Evolutionary conservation across 1,140 invertebrate genomes (phyloP).

Genomic region (Drosophila orosa): DNA sequence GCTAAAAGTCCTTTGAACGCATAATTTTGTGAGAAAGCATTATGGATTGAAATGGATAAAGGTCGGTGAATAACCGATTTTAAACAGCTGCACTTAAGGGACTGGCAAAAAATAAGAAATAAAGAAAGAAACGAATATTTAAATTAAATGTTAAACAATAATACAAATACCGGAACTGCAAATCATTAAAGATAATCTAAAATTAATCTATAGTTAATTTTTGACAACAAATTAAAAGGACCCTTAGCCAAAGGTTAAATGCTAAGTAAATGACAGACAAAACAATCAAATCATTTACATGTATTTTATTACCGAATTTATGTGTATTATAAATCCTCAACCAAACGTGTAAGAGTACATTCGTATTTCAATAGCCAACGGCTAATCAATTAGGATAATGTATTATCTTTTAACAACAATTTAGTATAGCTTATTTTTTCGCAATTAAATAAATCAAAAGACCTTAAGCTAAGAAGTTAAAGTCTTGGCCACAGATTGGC

Average conservation of each 20-base stretch:
- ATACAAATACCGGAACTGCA: too few relatives aligned
- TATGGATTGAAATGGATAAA: not conserved
- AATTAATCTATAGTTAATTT: not conserved
- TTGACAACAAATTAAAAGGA: not conserved
- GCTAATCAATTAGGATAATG: constrained; percentile 1
- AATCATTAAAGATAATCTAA: not conserved
- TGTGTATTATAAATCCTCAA: not conserved
- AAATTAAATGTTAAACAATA: not conserved
- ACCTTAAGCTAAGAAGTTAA: not conserved
- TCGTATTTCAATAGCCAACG: not conserved
- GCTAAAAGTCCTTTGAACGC: constrained; percentile 11
- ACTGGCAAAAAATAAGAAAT: not conserved
- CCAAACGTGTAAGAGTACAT: not conserved
- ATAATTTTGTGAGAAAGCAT: constrained; percentile 31
- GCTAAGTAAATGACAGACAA: not conserved
- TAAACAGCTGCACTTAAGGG: not conserved
- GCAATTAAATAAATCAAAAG: not conserved
- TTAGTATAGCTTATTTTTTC: not conserved
- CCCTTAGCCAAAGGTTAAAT: too few relatives aligned
- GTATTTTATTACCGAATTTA: not conserved
- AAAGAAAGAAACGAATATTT: not conserved
- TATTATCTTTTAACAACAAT: not conserved
- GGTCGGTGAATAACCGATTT: not conserved
- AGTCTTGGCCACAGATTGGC: not conserved
- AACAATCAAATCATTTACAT: not conserved